Evolutionary conservation across 2,113 vertebrate genomes (phyloP).

Genomic region (Columbina picui): DNA sequence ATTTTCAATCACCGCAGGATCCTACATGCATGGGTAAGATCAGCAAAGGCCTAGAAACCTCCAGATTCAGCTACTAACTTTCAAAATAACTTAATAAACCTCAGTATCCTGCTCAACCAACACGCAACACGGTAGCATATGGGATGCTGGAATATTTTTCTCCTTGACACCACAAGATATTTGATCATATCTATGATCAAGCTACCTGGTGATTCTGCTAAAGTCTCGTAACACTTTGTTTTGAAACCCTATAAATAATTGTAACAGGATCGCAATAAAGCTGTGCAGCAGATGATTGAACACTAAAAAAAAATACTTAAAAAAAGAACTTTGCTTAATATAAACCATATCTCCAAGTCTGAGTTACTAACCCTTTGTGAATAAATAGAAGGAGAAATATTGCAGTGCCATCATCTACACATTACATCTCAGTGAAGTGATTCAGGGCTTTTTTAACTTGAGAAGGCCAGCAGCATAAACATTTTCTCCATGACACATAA

Average conservation of each 20-base stretch:
- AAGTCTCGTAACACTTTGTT: not conserved
- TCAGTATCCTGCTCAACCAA: not conserved
- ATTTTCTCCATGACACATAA: constrained; percentile 50
- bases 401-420: constrained; percentile 1
- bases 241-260: constrained; percentile 5
- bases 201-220: not conserved
- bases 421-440: constrained; percentile 17
- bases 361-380: constrained; percentile 16
- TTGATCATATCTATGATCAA: not conserved
- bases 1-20: not conserved
- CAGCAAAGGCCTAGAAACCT: not conserved
- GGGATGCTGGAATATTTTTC: not conserved
- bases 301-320: not conserved
- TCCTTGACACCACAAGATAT: not conserved
- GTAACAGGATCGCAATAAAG: not conserved
- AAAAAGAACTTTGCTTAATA: constrained; percentile 21
- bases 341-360: not conserved
- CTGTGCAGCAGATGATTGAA: constrained; percentile 40
- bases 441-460: constrained; percentile 27
- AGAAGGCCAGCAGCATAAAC: constrained; percentile 49
- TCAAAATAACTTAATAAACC: not conserved
- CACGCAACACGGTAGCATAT: not conserved
- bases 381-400: constrained; percentile 49
- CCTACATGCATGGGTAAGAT: not conserved
- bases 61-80: not conserved